Evolutionary conservation across 2,797 vertebrate species (phyloP), one percentile per base, ranked within the genome.

Genomic region (Rhincodon typus): DNA sequence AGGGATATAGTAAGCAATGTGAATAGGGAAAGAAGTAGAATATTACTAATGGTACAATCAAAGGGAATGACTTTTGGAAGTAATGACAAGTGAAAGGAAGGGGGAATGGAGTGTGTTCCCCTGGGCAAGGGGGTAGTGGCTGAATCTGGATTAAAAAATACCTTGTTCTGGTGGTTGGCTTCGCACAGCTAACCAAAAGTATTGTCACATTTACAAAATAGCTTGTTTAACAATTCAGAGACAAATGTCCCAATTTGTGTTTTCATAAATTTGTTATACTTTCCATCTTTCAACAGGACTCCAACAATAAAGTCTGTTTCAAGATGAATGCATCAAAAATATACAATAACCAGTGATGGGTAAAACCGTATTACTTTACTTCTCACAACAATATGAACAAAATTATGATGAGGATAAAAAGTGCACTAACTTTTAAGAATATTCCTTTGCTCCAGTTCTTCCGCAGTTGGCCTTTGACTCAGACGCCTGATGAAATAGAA

Each of bases 361-460:
- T 21, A 91, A 91, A 91, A 67, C 34, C 62, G 66, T n/a, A 67
- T 57, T 15, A n/a, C 34, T 62, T 30, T 62, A 34, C 57, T 91
- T 67, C 57, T 62, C 19, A 91, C 7, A n/a, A 91, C 90, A 69
- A 42, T 42, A 12, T 93, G 66, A 93, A 93, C 25, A 23, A 42
- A 93, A 93, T 93, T 93, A 38, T 25, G n/a, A 69, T n/a, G 25
- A 94, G 30, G 50, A 57, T 94, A 38, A 19, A 94, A 95, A 4
- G n/a, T 12, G 53, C 95, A 98, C 98, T 99, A 95, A 99, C 99
- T 98, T 42, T 99, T 99, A 93, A 99, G 98, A 96, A 99, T 99
- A 97, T 99, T 99, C 97, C 99, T 98, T 97, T 99, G 99, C 97
- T 99, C 99, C 90, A 99, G 97, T 96, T 99, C 99, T 96, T 99